Base-by-base conservation (phyloP, 2,113 vertebrate genomes). In the Micromys minutus region DNA sequence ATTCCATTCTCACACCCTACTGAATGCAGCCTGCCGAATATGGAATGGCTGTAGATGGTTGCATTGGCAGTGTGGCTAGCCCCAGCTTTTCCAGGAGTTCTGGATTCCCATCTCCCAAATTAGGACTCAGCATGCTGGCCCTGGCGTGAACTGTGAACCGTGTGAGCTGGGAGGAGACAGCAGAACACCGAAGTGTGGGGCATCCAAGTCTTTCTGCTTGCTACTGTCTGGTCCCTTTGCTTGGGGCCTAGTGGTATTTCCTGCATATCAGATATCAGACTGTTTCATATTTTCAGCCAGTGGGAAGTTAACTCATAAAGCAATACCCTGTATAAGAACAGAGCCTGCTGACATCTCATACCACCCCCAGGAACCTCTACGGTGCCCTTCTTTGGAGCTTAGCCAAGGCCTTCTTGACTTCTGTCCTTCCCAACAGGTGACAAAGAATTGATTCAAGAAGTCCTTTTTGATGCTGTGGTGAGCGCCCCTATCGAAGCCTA, bases 401-500 rank as follows among this genome's bases (percentile, higher is more conserved):
- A 10, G 90, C 90, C 90, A 83, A 80, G 92, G 34, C 71, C 39
- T 11, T 89, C 80, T 86, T 90, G 47, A 97, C 75, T 34, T 69
- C 31, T 93, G 31, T 45, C 36, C 85, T n/a, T 97, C 97, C 24
- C 61, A 77, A 96, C 69, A 99, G 99, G 99, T 98, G 99, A 99
- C 97, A 99, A 99, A 97, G 99, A 99, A 98, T 95, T 99, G 96
- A 98, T 99, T 96, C 99, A 99, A 96, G 99, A 99, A 97, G 99
- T 99, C 74, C 98, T 99, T 52, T 99, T 99, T 97, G 99, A 99
- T 96, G 99, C 99, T 0, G 99, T 99, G 12, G 99, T 99, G 96
- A 99, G 99, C 0, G 99, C 99, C 61, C 99, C 99, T 19, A 97
- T 99, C 67, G 99, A 99, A 98, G 99, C 99, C 12, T 99, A 99